These are phyloP conservation scores for Trogon surrucura DNA, from an alignment of 2,113 vertebrate genomes.

Conservation along the genomic window DNA sequence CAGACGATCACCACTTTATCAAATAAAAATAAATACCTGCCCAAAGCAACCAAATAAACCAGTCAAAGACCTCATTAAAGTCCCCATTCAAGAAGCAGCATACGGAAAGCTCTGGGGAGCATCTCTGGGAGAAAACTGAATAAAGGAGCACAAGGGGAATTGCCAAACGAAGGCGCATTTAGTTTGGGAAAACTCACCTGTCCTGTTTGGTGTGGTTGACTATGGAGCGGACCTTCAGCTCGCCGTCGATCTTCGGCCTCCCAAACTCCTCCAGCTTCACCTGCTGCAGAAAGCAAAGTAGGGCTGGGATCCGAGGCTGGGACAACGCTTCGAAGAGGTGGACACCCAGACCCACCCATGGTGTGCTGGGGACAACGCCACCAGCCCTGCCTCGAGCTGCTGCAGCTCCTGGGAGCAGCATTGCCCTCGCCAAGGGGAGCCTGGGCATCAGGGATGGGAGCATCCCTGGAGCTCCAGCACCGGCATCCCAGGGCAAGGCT, in stretches of 20 bases:
- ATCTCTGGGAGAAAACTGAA: neutral
- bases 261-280: slow-evolving; percentile 95
- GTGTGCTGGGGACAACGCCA: neutral
- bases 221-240: slow-evolving; percentile 94
- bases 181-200: slow-evolving; percentile 75
- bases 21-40: slow-evolving; percentile 97
- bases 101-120: neutral
- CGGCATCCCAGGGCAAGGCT: neutral
- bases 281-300: slow-evolving; percentile 79
- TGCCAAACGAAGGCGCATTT: fast-evolving
- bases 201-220: slow-evolving; percentile 97
- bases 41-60: slow-evolving; percentile 22
- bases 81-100: neutral
- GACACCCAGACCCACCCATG: neutral
- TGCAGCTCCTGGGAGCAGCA: neutral
- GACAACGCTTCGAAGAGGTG: fast-evolving
- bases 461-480: neutral
- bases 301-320: neutral
- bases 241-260: slow-evolving; percentile 95
- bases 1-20: slow-evolving; percentile 99
- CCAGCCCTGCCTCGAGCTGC: neutral
- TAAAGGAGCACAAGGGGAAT: neutral
- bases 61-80: neutral
- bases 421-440: fast-evolving
- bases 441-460: neutral